phyloP scores from a whole-genome alignment of 2,797 vertebrate species.

The Staurois parvus region DNA sequence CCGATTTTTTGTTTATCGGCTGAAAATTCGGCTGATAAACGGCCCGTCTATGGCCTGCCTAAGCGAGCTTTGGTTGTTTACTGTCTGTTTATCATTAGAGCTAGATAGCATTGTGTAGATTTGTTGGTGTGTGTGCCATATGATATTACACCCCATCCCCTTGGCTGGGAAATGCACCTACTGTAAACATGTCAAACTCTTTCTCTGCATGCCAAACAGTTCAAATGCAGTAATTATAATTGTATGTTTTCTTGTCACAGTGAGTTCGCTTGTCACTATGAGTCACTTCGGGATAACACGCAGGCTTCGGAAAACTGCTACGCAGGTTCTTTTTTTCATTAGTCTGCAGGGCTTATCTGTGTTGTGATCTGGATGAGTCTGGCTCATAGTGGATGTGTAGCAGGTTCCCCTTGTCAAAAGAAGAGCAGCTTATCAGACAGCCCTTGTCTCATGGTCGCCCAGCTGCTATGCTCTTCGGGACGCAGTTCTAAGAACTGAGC shows the following conservation, averaged over 20 bases:
- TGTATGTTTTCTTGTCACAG: slow-evolving; percentile 22
- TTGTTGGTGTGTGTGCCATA: no score
- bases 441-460: background rate
- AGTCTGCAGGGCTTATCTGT: slow-evolving; percentile 41
- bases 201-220: background rate
- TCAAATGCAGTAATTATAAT: background rate
- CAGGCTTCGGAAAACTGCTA: slow-evolving; percentile 38
- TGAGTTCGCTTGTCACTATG: background rate
- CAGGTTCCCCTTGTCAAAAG: slow-evolving; percentile 27
- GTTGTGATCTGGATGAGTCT: slow-evolving; percentile 40
- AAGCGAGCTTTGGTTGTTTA: no score
- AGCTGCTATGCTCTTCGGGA: background rate
- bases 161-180: no score
- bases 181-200: no score
- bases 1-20: no score
- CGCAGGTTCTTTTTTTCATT: slow-evolving; percentile 24
- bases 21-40: no score
- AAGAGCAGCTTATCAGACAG: slow-evolving; percentile 10
- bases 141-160: no score
- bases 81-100: no score
- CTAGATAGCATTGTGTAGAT: no score
- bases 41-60: no score
- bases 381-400: slow-evolving; percentile 32
- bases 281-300: slow-evolving; percentile 30
- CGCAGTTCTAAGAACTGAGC: background rate